These are phyloP conservation scores for Pseudobourletiella spinata DNA, from an alignment of 1,140 invertebrate genomes.

Conservation along the genomic window DNA sequence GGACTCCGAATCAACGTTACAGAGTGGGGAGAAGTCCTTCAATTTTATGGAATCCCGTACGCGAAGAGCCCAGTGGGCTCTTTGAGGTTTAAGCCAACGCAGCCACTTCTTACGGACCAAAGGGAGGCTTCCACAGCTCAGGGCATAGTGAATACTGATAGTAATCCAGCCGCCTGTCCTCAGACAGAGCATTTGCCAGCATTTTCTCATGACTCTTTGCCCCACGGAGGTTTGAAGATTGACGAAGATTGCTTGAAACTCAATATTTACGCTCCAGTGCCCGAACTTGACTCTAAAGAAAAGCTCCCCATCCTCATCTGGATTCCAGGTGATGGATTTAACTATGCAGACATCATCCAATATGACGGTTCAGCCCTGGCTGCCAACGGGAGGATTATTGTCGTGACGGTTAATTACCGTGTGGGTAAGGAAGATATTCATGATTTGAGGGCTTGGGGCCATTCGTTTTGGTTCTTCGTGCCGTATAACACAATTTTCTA, in stretches of 20 bases:
- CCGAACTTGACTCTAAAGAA: neutral
- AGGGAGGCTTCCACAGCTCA: too few species aligned
- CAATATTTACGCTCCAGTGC: conserved; percentile 35
- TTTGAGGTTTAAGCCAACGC: conserved; percentile 32
- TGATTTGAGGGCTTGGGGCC: too few species aligned
- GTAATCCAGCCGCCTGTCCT: conserved; percentile 32
- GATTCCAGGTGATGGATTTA: conserved; percentile 38
- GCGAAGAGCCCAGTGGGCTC: conserved; percentile 36
- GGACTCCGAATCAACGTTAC: too few species aligned
- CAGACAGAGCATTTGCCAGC: conserved; percentile 33
- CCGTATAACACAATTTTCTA: too few species aligned
- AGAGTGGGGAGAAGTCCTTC: conserved; percentile 12
- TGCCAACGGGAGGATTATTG: conserved; percentile 37
- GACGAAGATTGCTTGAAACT: conserved; percentile 38
- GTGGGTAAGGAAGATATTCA: conserved; percentile 37
- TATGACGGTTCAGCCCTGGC: conserved; percentile 35
- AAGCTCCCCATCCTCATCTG: conserved; percentile 36
- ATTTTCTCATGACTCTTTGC: conserved; percentile 25
- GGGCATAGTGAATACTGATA: conserved; percentile 12
- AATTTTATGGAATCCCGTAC: conserved; percentile 38
- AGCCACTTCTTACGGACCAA: neutral
- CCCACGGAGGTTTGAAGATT: conserved; percentile 1
- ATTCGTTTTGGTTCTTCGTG: too few species aligned
- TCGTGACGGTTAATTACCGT: conserved; percentile 42
- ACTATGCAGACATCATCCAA: conserved; percentile 37